Conservation (phyloP, 2,113 vertebrate species). For the Rhinopithecus roxellana region DNA sequence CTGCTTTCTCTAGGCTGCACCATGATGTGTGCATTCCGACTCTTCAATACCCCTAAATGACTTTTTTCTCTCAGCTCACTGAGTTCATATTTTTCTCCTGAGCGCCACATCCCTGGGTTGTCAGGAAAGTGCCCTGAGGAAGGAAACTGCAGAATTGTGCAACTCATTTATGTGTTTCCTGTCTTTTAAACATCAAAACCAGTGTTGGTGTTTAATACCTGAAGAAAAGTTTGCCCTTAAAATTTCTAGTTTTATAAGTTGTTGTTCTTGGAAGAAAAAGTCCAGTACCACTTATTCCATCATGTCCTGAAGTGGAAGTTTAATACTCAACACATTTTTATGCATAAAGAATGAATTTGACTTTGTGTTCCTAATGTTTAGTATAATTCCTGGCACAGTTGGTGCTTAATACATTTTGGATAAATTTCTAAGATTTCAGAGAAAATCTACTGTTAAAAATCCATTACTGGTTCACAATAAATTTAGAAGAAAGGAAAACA, state of each 20-base stretch:
- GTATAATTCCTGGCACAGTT: not conserved
- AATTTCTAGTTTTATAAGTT: not conserved
- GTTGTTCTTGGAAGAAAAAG: not conserved
- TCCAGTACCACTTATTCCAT: not conserved
- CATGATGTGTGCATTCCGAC: not conserved
- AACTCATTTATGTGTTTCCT: not conserved
- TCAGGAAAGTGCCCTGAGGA: not conserved
- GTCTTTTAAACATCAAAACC: not conserved
- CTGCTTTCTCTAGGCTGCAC: not conserved
- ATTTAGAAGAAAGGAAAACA: not conserved
- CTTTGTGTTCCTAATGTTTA: not conserved
- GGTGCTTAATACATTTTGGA: not conserved
- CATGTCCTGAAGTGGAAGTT: not conserved
- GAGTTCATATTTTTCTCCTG: not conserved
- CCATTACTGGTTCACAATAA: not conserved
- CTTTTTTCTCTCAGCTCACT: not conserved
- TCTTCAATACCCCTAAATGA: not conserved
- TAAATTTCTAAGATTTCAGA: constrained; percentile 6
- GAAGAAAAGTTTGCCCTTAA: not conserved
- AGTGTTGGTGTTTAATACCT: not conserved
- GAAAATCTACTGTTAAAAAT: not conserved
- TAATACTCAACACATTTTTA: not conserved
- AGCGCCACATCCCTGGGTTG: not conserved
- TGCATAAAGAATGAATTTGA: not conserved
- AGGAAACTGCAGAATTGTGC: not conserved